Evolutionary conservation across 2,888 invertebrate species (phyloP).

Genomic region (Oligia latruncula): DNA sequence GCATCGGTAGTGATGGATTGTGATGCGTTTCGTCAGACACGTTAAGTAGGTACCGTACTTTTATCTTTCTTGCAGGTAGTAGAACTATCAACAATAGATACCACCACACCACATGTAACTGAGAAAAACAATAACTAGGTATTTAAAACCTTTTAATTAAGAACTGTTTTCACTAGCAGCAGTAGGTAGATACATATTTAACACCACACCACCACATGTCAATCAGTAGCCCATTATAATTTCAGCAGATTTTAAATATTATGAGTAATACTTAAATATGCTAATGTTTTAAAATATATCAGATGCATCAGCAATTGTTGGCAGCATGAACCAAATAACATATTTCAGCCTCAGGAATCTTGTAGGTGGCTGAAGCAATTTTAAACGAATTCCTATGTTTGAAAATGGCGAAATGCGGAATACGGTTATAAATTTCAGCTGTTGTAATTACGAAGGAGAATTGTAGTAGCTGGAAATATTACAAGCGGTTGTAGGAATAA

Average conservation of each 20-base stretch:
- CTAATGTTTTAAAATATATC: slow-evolving; percentile 34
- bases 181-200: background rate
- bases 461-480: slow-evolving; percentile 57
- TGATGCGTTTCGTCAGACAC: slow-evolving; percentile 10
- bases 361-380: slow-evolving; percentile 71
- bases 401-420: slow-evolving; percentile 70
- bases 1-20: slow-evolving; percentile 47
- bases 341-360: slow-evolving; percentile 67
- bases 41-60: background rate
- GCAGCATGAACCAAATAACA: slow-evolving; percentile 64
- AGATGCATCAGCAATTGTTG: slow-evolving; percentile 60
- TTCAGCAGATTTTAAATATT: slow-evolving; percentile 11
- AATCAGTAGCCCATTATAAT: slow-evolving; percentile 22
- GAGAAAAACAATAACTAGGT: background rate
- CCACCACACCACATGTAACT: background rate
- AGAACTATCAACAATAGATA: background rate
- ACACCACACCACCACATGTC: background rate
- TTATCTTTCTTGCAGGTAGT: slow-evolving; percentile 11
- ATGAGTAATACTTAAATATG: slow-evolving; percentile 39
- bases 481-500: slow-evolving; percentile 41
- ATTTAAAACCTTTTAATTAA: background rate
- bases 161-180: background rate
- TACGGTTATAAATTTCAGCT: slow-evolving; percentile 68
- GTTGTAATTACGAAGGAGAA: slow-evolving; percentile 64
- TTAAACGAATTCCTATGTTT: slow-evolving; percentile 75